A percentile compares a stretch with the other conserved stretches of the same genome.
phyloP scores from a whole-genome alignment of 2,888 invertebrate species.

The Drosophila eohydei region DNA sequence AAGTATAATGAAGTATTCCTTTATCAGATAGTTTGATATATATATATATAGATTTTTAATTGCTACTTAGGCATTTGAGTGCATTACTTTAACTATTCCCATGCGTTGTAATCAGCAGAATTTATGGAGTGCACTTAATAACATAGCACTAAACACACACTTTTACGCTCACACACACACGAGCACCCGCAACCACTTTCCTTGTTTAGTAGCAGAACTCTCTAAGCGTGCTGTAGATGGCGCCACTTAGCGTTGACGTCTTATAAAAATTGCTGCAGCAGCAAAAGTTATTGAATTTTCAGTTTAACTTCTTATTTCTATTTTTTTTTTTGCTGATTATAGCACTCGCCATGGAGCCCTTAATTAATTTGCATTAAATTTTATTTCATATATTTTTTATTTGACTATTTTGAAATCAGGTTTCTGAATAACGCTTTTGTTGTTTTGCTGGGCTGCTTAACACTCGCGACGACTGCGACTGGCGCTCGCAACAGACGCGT shows the following conservation, averaged over 20 bases:
- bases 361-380: constrained; percentile 45
- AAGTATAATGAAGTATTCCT: constrained; percentile 25
- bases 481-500: constrained; percentile 72
- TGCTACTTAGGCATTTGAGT: constrained; percentile 15
- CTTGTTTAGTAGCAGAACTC: constrained; percentile 39
- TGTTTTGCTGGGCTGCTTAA: constrained; percentile 18
- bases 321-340: constrained; percentile 12
- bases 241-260: constrained; percentile 26
- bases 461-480: constrained; percentile 64
- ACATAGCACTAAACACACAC: constrained; percentile 27
- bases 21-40: constrained; percentile 11
- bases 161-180: background rate
- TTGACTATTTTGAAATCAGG: constrained; percentile 46
- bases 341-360: constrained; percentile 28
- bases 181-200: constrained; percentile 41
- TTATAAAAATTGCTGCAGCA: constrained; percentile 11
- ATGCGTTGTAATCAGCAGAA: constrained; percentile 32
- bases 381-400: constrained; percentile 9
- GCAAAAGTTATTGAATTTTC: constrained; percentile 20
- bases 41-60: constrained; percentile 1
- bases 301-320: background rate
- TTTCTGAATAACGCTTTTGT: constrained; percentile 24
- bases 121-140: constrained; percentile 58
- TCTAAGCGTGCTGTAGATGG: constrained; percentile 6
- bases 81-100: constrained; percentile 25